Percentiles rank a stretch among this genome's conserved stretches.
These are phyloP conservation scores for Sinohyriopsis cumingii DNA, from an alignment of 2,888 invertebrate genomes.

Conservation along the genomic window DNA sequence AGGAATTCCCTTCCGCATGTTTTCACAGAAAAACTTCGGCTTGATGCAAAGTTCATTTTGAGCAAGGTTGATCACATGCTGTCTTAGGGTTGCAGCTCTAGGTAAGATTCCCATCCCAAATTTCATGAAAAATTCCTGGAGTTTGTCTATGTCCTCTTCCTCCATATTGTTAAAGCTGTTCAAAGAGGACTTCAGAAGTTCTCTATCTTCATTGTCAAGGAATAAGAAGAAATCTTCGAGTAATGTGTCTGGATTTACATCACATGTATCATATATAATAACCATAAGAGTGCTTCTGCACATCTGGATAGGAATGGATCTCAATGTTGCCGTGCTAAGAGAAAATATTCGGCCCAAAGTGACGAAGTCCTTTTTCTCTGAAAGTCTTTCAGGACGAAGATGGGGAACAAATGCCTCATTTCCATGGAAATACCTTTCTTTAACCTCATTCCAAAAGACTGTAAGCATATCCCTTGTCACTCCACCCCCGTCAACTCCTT, in stretches of 20 bases:
- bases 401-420: constrained; percentile 3
- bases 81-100: background rate
- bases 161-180: constrained; percentile 1
- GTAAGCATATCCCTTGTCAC: constrained; percentile 6
- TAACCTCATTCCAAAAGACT: constrained; percentile 4
- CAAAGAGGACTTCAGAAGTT: background rate
- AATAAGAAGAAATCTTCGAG: constrained; percentile 4
- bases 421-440: constrained; percentile 5
- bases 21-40: constrained; percentile 3
- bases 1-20: constrained; percentile 9
- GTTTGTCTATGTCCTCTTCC: background rate
- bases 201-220: background rate
- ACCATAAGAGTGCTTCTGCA: constrained; percentile 9
- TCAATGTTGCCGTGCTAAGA: constrained; percentile 1
- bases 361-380: constrained; percentile 2
- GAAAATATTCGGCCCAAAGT: constrained; percentile 8
- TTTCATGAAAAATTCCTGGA: constrained; percentile 1
- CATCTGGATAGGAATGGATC: constrained; percentile 5
- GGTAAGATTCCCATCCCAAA: constrained; percentile 4
- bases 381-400: background rate
- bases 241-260: background rate
- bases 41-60: constrained; percentile 9
- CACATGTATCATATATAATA: background rate
- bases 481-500: background rate
- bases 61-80: constrained; percentile 1